A percentile compares a stretch with the other conserved stretches of the same genome.
phyloP scores from a whole-genome alignment of 2,113 vertebrate species.

The Nyctibius bracteatus region DNA sequence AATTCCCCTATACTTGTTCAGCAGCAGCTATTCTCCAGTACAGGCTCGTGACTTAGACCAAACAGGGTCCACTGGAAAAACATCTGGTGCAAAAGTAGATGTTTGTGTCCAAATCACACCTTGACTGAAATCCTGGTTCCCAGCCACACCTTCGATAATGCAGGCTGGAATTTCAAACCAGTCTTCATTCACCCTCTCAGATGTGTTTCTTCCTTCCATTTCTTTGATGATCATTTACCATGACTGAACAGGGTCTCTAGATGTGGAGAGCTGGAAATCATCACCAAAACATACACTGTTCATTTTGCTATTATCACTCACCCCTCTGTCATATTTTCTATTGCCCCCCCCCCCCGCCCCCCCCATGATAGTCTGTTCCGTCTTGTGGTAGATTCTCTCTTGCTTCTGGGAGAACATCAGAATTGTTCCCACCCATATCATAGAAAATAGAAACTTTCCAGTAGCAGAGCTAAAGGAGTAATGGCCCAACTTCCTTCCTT shows the following conservation, averaged over 20 bases:
- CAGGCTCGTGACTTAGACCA: background rate
- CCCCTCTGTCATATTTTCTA: background rate
- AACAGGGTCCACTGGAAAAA: background rate
- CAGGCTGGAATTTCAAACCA: background rate
- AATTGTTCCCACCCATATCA: background rate
- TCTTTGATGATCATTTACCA: background rate
- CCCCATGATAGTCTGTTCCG: background rate
- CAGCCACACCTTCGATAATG: background rate
- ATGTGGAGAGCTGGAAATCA: background rate
- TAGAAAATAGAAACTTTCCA: background rate
- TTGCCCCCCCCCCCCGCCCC: too few species aligned
- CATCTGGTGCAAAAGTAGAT: background rate
- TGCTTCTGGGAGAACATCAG: background rate
- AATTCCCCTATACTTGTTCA: background rate
- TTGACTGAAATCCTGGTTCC: background rate
- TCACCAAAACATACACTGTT: background rate
- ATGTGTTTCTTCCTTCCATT: background rate
- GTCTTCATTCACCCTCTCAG: background rate
- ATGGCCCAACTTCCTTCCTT: background rate
- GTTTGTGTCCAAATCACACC: background rate
- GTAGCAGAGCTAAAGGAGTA: background rate
- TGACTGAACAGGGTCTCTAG: background rate
- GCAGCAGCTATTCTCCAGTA: background rate
- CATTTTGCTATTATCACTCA: background rate
- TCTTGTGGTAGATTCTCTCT: accelerated